Percentiles rank a stretch among this genome's conserved stretches.
phyloP scores from a whole-genome alignment of 2,113 vertebrate species.

The Neomonachus schauinslandi region DNA sequence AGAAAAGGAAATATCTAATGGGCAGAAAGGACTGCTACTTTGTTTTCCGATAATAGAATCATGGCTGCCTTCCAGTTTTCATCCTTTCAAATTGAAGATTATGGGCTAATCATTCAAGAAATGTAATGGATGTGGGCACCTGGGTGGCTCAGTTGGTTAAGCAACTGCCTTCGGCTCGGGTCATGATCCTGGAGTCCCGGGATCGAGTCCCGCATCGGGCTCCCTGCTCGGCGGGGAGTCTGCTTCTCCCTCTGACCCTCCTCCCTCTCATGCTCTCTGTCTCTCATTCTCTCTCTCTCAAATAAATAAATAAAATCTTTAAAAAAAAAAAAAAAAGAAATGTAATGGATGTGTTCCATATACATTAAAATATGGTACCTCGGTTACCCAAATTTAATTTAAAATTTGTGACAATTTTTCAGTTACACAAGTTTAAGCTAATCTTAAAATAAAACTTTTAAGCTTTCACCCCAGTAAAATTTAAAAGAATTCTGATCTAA shows the following conservation, averaged over 20 bases:
- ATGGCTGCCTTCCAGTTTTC: not conserved
- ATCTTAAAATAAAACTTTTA: not conserved
- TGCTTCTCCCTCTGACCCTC: no score
- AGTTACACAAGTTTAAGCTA: not conserved
- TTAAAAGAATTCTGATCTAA: not conserved
- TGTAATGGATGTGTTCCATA: not conserved
- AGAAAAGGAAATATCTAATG: not conserved
- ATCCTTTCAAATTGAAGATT: not conserved
- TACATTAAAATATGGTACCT: not conserved
- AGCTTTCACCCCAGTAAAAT: not conserved
- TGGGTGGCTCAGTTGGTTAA: no score
- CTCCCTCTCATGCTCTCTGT: no score
- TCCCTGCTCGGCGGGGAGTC: no score
- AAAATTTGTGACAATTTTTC: conserved; percentile 5
- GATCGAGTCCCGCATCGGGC: no score
- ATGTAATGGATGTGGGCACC: not conserved
- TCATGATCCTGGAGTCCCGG: no score
- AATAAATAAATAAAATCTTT: no score
- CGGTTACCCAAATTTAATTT: not conserved
- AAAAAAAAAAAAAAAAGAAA: not conserved
- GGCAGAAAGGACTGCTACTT: not conserved
- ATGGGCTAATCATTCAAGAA: not conserved
- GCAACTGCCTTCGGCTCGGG: no score
- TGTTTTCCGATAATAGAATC: not conserved
- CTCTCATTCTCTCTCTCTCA: no score